Conservation (phyloP, 2,888 invertebrate species). For the Ophonus ardosiacus region DNA sequence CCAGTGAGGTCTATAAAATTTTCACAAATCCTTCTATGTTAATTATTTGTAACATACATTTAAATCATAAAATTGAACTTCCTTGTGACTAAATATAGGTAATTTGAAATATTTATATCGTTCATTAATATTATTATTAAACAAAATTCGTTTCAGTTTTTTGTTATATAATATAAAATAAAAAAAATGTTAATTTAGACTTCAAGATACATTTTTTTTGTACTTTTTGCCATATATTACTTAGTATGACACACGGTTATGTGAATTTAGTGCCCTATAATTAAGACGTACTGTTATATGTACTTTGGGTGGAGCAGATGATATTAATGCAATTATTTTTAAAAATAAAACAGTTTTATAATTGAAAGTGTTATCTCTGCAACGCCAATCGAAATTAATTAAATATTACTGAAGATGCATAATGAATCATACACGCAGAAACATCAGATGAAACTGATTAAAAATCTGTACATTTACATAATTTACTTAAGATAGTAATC, state of each 20-base stretch:
- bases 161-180: too few relatives aligned
- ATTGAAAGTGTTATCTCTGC: not conserved
- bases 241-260: not conserved
- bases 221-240: not conserved
- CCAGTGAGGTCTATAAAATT: too few relatives aligned
- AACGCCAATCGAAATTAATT: conserved; percentile 13
- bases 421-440: conserved; percentile 9
- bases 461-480: conserved; percentile 21
- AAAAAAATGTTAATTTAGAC: too few relatives aligned
- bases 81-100: too few relatives aligned
- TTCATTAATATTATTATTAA: too few relatives aligned
- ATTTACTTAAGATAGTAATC: conserved; percentile 37
- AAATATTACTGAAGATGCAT: not conserved
- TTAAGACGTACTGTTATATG: not conserved
- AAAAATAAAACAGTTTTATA: not conserved
- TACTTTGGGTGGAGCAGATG: not conserved
- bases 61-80: too few relatives aligned
- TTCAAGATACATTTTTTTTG: too few relatives aligned
- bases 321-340: not conserved
- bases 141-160: too few relatives aligned
- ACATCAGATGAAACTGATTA: not conserved
- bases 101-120: too few relatives aligned
- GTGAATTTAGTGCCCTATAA: not conserved
- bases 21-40: too few relatives aligned
- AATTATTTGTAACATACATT: too few relatives aligned